phyloP scores from a whole-genome alignment of 1,140 invertebrate genomes.

The Lepeophtheirus salmonis region DNA sequence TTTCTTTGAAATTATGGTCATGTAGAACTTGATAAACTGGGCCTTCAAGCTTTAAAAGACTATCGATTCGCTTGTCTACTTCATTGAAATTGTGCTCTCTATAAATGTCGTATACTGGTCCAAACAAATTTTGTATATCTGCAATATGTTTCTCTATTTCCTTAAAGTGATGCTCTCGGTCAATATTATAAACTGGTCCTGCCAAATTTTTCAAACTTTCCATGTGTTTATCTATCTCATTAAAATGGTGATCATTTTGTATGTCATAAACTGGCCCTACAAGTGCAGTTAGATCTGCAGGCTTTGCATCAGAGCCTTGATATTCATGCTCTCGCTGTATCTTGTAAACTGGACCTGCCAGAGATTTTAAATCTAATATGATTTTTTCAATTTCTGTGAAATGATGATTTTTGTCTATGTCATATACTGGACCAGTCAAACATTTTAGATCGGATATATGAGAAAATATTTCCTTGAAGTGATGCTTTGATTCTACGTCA shows the following conservation, averaged over 20 bases:
- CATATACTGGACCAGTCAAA: conserved; percentile 11
- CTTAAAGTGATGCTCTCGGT: conserved; percentile 14
- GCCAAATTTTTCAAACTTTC: neutral
- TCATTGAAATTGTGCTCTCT: conserved; percentile 1
- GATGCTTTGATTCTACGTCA: conserved; percentile 13
- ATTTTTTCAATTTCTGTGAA: conserved; percentile 14
- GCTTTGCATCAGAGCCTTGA: conserved; percentile 3
- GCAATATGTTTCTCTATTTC: conserved; percentile 10
- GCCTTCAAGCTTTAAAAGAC: neutral
- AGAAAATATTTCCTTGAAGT: conserved; percentile 11
- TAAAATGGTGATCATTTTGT: conserved; percentile 11
- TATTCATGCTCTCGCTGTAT: conserved; percentile 12
- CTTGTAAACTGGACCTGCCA: conserved; percentile 13
- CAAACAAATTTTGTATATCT: neutral
- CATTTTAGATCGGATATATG: conserved; percentile 1
- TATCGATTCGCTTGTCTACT: neutral
- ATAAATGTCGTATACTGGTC: conserved; percentile 7
- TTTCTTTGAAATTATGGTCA: conserved; percentile 11
- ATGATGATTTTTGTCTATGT: conserved; percentile 16
- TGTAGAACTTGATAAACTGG: conserved; percentile 9
- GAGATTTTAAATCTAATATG: conserved; percentile 1
- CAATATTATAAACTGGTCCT: conserved; percentile 15
- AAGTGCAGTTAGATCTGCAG: conserved; percentile 9
- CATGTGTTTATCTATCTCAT: conserved; percentile 15
- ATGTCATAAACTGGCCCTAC: conserved; percentile 3